phyloP scores from a whole-genome alignment of 1,140 invertebrate genomes.

The Halyomorpha halys region DNA sequence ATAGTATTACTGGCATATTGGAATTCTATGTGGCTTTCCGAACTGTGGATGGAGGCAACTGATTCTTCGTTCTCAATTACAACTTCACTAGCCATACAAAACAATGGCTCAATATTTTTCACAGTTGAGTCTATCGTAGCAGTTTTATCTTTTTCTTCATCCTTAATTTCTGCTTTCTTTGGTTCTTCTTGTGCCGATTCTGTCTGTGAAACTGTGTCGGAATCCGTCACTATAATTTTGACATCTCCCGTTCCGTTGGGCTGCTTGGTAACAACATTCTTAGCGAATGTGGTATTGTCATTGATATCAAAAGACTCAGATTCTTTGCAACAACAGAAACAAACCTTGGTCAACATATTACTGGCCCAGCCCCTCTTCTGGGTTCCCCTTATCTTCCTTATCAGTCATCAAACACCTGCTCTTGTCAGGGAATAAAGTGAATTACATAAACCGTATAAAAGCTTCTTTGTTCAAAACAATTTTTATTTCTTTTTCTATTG shows the following conservation, averaged over 20 bases:
- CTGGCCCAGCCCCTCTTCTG: neutral
- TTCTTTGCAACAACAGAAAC: neutral
- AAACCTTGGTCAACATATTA: conserved; percentile 6
- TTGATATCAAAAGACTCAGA: neutral
- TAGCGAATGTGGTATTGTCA: neutral
- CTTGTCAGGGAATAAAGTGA: neutral
- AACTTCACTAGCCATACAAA: conserved; percentile 9
- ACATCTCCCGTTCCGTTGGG: neutral
- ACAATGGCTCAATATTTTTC: neutral
- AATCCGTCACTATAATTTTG: too few relatives aligned
- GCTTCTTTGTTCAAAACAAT: too few relatives aligned
- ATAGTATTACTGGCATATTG: neutral
- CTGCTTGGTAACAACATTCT: neutral
- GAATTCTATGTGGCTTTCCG: neutral
- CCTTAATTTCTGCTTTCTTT: neutral
- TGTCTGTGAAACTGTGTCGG: neutral
- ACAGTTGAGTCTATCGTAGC: neutral
- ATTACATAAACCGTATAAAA: neutral
- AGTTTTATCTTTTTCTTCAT: neutral
- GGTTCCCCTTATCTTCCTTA: neutral
- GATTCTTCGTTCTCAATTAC: neutral
- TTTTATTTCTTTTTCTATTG: too few relatives aligned
- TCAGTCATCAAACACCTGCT: conserved; percentile 6
- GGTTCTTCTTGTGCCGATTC: neutral
- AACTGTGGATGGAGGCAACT: neutral